Percentiles rank a stretch among this genome's conserved stretches.
These are phyloP conservation scores for Nephila pilipes DNA, from an alignment of 1,140 invertebrate genomes.

Conservation along the genomic window DNA sequence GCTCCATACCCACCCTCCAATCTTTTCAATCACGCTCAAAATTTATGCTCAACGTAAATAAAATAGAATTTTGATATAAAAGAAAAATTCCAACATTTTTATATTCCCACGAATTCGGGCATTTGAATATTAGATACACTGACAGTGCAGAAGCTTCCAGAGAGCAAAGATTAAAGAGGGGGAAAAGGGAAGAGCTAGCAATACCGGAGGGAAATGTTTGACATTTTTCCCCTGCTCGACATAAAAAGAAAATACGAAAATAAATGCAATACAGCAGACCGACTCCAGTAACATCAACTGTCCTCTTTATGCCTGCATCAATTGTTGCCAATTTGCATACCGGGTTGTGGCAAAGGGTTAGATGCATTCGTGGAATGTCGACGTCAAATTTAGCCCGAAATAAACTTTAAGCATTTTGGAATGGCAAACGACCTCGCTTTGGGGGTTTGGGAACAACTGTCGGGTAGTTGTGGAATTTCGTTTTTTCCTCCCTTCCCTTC, in stretches of 20 bases:
- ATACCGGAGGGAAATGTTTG: slow-evolving; percentile 33
- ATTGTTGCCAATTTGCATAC: slow-evolving; percentile 4
- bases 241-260: slow-evolving; percentile 8
- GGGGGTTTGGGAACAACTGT: background rate
- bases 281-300: slow-evolving; percentile 15
- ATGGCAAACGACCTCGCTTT: background rate
- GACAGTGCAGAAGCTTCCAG: background rate
- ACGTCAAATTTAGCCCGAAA: slow-evolving; percentile 31
- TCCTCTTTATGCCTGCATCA: slow-evolving; percentile 23
- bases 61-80: slow-evolving; percentile 2
- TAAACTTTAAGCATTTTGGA: slow-evolving; percentile 33
- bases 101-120: background rate
- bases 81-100: background rate
- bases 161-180: background rate
- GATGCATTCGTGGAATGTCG: background rate
- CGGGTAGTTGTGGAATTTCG: background rate
- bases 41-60: background rate
- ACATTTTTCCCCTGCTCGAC: slow-evolving; percentile 16
- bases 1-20: background rate
- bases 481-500: background rate
- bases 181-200: background rate
- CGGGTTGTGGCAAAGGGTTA: background rate
- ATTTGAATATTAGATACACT: slow-evolving; percentile 18
- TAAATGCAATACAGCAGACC: background rate
- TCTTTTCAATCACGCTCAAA: background rate